phyloP scores from a whole-genome alignment of 1,140 invertebrate species.

The Idris sp. region DNA sequence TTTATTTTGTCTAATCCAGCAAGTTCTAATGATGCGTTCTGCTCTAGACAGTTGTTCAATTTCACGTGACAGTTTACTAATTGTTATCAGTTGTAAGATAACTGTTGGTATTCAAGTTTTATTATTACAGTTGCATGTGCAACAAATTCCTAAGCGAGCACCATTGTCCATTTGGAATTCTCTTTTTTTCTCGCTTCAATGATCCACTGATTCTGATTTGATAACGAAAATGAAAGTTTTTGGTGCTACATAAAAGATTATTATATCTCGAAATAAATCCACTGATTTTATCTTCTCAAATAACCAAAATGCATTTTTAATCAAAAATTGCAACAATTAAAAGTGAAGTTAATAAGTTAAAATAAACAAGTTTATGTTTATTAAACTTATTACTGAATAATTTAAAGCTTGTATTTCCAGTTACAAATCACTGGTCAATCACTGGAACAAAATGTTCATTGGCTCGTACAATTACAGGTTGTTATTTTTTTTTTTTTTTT shows the following conservation, averaged over 20 bases:
- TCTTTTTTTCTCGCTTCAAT: constrained; percentile 8
- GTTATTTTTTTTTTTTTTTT: no score
- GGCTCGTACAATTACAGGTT: constrained; percentile 29
- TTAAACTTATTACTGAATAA: constrained; percentile 9
- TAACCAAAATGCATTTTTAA: no score
- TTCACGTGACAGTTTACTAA: constrained; percentile 29
- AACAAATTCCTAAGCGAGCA: constrained; percentile 8
- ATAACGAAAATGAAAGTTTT: not conserved
- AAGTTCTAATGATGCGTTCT: not conserved
- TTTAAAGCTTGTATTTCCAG: not conserved
- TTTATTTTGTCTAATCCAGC: no score
- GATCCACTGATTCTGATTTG: constrained; percentile 4
- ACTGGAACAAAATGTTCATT: constrained; percentile 26
- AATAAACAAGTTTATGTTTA: no score
- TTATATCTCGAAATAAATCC: no score
- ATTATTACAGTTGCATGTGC: constrained; percentile 14
- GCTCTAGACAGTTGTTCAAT: constrained; percentile 29
- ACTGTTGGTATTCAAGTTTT: constrained; percentile 13
- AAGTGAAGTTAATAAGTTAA: no score
- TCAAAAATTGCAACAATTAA: no score
- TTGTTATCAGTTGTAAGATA: constrained; percentile 30
- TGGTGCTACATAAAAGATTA: no score
- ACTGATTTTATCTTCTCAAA: no score
- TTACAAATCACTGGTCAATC: constrained; percentile 10
- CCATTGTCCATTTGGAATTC: constrained; percentile 15